A percentile compares a stretch with the other conserved stretches of the same genome.
Evolutionary conservation across 2,797 vertebrate genomes (phyloP).

Genomic region (Delichon dasypus): DNA sequence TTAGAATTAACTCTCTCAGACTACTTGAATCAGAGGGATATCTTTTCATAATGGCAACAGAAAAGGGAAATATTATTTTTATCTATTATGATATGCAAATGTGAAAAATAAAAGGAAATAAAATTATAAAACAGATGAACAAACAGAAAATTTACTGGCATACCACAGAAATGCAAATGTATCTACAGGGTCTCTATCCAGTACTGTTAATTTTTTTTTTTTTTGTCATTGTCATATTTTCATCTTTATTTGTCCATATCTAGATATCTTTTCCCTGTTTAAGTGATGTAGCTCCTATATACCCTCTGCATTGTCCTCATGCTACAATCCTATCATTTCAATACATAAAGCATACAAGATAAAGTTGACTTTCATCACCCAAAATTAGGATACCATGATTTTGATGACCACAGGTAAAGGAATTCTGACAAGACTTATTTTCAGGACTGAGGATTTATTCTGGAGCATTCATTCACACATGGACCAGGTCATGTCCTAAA

Average conservation of each 20-base stretch:
- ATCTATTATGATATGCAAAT: neutral
- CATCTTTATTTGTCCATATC: neutral
- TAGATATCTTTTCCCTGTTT: neutral
- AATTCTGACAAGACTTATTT: neutral
- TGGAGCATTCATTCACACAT: neutral
- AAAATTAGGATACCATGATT: neutral
- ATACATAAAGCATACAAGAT: neutral
- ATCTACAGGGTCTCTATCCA: neutral
- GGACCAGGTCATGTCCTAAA: neutral
- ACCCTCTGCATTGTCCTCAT: neutral
- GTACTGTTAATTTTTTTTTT: neutral
- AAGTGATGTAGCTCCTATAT: neutral
- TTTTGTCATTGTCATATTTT: neutral
- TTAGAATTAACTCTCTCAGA: neutral
- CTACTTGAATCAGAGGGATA: neutral
- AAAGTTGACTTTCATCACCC: neutral
- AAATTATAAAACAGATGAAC: neutral
- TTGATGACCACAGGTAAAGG: neutral
- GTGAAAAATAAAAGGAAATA: neutral
- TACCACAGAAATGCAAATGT: neutral
- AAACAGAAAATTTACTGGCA: neutral
- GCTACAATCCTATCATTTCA: neutral
- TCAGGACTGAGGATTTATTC: neutral
- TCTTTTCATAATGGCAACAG: neutral
- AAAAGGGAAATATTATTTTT: neutral